A percentile compares a stretch with the other conserved stretches of the same genome.
phyloP scores from a whole-genome alignment of 1,140 invertebrate species.

The Dinothrombium tinctorium region DNA sequence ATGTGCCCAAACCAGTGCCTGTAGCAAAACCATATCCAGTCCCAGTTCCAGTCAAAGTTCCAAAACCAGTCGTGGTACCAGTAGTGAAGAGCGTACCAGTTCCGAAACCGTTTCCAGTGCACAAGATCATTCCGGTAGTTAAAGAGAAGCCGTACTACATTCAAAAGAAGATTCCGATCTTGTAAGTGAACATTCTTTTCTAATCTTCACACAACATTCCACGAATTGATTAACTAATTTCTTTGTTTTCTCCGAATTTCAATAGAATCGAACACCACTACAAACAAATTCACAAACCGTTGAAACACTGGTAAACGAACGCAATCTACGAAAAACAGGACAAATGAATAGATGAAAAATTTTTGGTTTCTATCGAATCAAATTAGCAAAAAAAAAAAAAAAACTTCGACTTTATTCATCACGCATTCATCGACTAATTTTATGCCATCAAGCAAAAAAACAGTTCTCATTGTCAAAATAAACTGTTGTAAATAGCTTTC shows the following conservation, averaged over 20 bases:
- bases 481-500: too few species aligned
- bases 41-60: slow-evolving; percentile 12
- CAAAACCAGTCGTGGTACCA: slow-evolving; percentile 13
- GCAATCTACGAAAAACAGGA: too few species aligned
- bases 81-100: slow-evolving; percentile 13
- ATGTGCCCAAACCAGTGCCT: slow-evolving; percentile 13
- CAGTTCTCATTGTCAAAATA: too few species aligned
- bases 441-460: too few species aligned
- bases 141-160: slow-evolving; percentile 15
- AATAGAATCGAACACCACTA: slow-evolving; percentile 12
- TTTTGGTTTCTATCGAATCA: too few species aligned
- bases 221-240: not conserved
- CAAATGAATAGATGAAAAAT: too few species aligned
- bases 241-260: not conserved
- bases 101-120: slow-evolving; percentile 15
- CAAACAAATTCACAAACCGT: slow-evolving; percentile 12
- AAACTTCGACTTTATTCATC: too few species aligned
- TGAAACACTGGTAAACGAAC: slow-evolving; percentile 10
- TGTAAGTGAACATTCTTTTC: slow-evolving; percentile 9
- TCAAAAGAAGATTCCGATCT: slow-evolving; percentile 12
- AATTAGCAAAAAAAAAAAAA: too few species aligned
- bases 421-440: too few species aligned
- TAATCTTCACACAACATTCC: not conserved
- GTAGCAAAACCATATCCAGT: slow-evolving; percentile 11
- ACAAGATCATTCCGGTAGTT: slow-evolving; percentile 18